Conservation (phyloP, 2,888 invertebrate species). For the Drepanosiphum platanoidis region DNA sequence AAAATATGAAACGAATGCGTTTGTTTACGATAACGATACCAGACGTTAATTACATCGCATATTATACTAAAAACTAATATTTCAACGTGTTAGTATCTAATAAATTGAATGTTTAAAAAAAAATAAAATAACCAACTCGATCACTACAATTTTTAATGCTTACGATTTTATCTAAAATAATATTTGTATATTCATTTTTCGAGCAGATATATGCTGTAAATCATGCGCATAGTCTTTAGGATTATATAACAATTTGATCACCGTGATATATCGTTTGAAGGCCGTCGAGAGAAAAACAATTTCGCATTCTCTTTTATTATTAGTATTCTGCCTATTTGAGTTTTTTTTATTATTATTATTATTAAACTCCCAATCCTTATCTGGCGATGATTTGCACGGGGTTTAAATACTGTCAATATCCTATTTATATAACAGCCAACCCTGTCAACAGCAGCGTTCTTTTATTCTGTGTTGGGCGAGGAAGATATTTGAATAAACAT, state of each 20-base stretch:
- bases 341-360: conserved; percentile 21
- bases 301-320: conserved; percentile 7
- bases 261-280: not conserved
- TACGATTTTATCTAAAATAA: too few relatives aligned
- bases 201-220: not conserved
- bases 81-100: too few relatives aligned
- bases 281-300: not conserved
- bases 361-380: not conserved
- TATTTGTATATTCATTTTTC: not conserved
- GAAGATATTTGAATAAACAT: conserved; percentile 51
- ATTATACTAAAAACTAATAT: too few relatives aligned
- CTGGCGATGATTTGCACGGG: conserved; percentile 33
- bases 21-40: too few relatives aligned
- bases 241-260: not conserved
- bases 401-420: conserved; percentile 47
- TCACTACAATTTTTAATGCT: too few relatives aligned
- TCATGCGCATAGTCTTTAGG: not conserved
- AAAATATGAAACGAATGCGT: too few relatives aligned
- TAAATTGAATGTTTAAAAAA: too few relatives aligned
- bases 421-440: conserved; percentile 45
- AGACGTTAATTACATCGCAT: too few relatives aligned
- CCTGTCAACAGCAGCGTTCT: conserved; percentile 54
- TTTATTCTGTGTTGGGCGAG: conserved; percentile 15
- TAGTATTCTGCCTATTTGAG: conserved; percentile 20
- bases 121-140: too few relatives aligned